Conservation (phyloP, 2,797 vertebrate species). For the Masticophis lateralis region DNA sequence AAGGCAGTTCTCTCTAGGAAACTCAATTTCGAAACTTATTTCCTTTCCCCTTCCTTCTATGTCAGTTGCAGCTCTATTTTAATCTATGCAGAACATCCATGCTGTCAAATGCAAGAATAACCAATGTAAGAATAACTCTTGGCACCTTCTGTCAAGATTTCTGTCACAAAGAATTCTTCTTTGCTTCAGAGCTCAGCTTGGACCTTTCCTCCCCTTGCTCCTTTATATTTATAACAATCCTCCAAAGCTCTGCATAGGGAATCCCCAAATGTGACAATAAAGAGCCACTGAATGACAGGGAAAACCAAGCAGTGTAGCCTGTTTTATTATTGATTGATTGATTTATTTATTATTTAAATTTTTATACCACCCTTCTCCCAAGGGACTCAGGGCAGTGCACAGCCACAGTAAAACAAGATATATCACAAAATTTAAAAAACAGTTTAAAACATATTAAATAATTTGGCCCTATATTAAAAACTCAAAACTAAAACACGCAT, state of each 20-base stretch:
- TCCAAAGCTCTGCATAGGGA: constrained; percentile 16
- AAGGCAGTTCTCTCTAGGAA: constrained; percentile 61
- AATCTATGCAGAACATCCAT: constrained; percentile 6
- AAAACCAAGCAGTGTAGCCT: neutral
- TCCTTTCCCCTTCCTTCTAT: constrained; percentile 29
- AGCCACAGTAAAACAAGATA: too few relatives aligned
- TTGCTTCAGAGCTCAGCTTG: neutral
- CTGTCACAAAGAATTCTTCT: neutral
- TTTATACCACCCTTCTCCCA: too few relatives aligned
- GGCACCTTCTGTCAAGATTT: neutral
- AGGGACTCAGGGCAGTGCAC: too few relatives aligned
- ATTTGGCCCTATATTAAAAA: too few relatives aligned
- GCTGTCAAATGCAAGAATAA: constrained; percentile 35
- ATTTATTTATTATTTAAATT: too few relatives aligned
- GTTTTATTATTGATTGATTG: neutral
- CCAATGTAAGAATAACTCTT: neutral
- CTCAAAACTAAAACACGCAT: too few relatives aligned
- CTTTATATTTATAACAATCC: constrained; percentile 1
- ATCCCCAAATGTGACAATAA: neutral
- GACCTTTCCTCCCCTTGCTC: neutral
- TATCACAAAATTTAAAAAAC: too few relatives aligned
- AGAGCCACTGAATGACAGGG: constrained; percentile 5
- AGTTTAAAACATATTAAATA: too few relatives aligned
- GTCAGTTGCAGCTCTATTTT: constrained; percentile 8
- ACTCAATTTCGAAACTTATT: constrained; percentile 19